These are phyloP conservation scores for Stomorhina lunata DNA, from an alignment of 2,888 invertebrate species.

Conservation along the genomic window DNA sequence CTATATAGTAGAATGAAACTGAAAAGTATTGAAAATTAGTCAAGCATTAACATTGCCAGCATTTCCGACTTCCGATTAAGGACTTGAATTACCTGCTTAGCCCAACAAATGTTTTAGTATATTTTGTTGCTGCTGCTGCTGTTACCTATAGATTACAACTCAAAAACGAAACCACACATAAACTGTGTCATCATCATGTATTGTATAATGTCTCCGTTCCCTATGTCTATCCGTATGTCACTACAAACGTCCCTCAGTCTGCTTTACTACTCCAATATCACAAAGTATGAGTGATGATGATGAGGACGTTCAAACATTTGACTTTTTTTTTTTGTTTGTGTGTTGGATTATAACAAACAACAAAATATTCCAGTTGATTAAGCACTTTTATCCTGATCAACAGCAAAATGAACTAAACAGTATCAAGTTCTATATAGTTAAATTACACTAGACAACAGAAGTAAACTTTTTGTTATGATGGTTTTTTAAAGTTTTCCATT, in stretches of 20 bases:
- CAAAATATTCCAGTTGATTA: conserved; percentile 75
- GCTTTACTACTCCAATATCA: conserved; percentile 66
- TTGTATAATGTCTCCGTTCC: not conserved
- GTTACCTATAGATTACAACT: conserved; percentile 15
- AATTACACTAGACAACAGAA: no score
- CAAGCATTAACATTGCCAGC: conserved; percentile 72
- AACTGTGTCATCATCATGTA: conserved; percentile 51
- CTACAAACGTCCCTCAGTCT: conserved; percentile 56
- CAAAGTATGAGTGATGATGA: conserved; percentile 43
- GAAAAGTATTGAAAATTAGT: conserved; percentile 66
- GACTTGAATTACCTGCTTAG: conserved; percentile 70
- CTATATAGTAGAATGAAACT: not conserved
- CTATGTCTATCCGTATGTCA: not conserved
- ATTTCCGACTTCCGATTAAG: conserved; percentile 77
- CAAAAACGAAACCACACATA: conserved; percentile 64
- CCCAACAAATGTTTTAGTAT: not conserved
- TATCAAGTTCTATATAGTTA: conserved; percentile 58
- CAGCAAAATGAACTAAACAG: conserved; percentile 41
- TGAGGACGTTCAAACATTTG: conserved; percentile 7
- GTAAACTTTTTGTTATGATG: no score
- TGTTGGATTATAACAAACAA: conserved; percentile 17
- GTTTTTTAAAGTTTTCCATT: no score
- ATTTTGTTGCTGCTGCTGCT: not conserved
- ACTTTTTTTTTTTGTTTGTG: not conserved
- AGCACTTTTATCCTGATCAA: conserved; percentile 74